phyloP scores from a whole-genome alignment of 2,888 invertebrate genomes.

The Phortica okadai region DNA sequence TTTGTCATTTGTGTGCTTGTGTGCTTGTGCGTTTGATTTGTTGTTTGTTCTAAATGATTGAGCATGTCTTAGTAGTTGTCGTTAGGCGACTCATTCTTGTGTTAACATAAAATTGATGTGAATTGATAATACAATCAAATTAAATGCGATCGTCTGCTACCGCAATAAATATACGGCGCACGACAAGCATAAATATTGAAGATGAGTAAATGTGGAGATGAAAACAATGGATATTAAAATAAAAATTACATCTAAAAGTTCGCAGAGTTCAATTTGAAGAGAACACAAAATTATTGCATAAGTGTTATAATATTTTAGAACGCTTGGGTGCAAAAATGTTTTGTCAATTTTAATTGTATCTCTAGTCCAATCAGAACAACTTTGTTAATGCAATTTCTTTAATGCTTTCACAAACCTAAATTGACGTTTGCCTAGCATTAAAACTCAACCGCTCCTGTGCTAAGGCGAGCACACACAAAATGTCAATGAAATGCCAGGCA shows the following conservation, averaged over 20 bases:
- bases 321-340: no score
- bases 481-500: constrained; percentile 26
- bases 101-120: background rate
- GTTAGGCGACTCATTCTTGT: background rate
- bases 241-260: background rate
- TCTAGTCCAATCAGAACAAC: no score
- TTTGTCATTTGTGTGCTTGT: background rate
- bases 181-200: background rate
- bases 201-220: background rate
- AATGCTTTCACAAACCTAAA: no score
- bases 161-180: background rate
- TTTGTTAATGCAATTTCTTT: no score
- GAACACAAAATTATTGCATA: background rate
- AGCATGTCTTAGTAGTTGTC: background rate
- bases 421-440: background rate
- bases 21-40: constrained; percentile 1
- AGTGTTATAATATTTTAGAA: no score
- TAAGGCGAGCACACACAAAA: background rate
- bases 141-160: background rate
- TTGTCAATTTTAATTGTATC: no score
- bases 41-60: background rate
- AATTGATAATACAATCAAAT: background rate
- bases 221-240: background rate
- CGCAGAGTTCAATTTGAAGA: background rate
- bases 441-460: background rate